These are phyloP conservation scores for Trochalopteron elliotii DNA, from an alignment of 2,113 vertebrate genomes.

Conservation along the genomic window DNA sequence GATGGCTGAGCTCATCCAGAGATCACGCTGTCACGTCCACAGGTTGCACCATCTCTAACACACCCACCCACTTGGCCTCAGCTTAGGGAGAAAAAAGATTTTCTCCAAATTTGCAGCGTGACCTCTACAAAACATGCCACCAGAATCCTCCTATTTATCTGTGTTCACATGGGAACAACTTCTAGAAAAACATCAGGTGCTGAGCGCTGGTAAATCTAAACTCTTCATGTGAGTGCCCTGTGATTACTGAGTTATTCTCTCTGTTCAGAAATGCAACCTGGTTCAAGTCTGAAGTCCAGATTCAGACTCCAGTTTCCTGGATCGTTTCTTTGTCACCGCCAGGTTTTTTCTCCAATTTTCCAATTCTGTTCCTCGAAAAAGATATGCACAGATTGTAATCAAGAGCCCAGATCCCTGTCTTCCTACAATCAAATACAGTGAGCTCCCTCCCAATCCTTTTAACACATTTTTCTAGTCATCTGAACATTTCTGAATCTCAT, in stretches of 20 bases:
- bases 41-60: neutral
- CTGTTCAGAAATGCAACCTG: neutral
- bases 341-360: neutral
- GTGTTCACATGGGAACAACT: accelerated
- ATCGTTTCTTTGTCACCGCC: neutral
- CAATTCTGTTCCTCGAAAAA: neutral
- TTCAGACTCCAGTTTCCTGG: neutral
- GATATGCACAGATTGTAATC: neutral
- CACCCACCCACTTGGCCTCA: neutral
- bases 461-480: neutral
- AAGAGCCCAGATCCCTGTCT: neutral
- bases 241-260: neutral
- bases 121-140: neutral
- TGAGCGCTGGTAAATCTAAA: neutral
- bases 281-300: neutral
- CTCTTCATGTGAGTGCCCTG: neutral
- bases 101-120: neutral
- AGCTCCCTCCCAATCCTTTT: neutral
- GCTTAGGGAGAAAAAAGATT: neutral
- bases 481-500: neutral
- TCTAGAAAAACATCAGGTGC: neutral
- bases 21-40: neutral
- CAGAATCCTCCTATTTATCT: neutral
- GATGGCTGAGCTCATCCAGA: neutral
- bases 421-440: neutral